Conservation (phyloP, 2,113 vertebrate genomes). For the Cynopterus brachyotis region DNA sequence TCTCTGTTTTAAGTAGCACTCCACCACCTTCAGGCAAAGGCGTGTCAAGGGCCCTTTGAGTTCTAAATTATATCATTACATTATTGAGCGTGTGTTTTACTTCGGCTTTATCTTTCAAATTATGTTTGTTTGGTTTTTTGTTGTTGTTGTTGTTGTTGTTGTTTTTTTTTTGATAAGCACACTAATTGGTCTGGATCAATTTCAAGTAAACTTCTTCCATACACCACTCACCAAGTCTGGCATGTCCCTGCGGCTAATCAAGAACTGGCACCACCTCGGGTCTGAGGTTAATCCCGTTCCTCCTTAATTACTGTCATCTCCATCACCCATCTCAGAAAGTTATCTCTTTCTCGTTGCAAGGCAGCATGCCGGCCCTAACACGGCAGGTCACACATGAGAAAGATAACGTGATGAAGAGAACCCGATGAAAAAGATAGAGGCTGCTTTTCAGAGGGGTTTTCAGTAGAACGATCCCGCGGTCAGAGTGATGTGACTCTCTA, state of each 20-base stretch:
- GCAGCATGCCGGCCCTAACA: background rate
- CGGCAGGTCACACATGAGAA: background rate
- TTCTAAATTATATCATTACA: background rate
- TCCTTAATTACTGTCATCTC: background rate
- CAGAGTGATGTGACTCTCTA: background rate
- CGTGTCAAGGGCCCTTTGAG: background rate
- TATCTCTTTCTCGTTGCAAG: background rate
- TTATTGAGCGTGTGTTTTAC: background rate
- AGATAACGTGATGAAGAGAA: background rate
- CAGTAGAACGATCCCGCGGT: background rate
- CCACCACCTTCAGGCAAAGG: background rate
- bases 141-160: too few species aligned
- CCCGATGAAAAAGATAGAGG: background rate
- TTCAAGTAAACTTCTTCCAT: background rate
- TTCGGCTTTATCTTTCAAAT: background rate
- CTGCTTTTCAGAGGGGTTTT: background rate
- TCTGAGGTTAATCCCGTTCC: fast-evolving
- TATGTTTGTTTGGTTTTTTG: too few species aligned
- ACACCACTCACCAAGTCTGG: background rate
- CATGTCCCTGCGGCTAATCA: fast-evolving
- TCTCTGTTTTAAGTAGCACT: background rate
- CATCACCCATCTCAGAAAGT: background rate
- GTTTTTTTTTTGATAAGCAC: background rate
- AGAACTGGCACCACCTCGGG: background rate
- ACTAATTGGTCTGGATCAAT: background rate